Conservation (phyloP, 37 sponge, comb jelly and placozoan genomes). For the Eunapius fragilis region DNA sequence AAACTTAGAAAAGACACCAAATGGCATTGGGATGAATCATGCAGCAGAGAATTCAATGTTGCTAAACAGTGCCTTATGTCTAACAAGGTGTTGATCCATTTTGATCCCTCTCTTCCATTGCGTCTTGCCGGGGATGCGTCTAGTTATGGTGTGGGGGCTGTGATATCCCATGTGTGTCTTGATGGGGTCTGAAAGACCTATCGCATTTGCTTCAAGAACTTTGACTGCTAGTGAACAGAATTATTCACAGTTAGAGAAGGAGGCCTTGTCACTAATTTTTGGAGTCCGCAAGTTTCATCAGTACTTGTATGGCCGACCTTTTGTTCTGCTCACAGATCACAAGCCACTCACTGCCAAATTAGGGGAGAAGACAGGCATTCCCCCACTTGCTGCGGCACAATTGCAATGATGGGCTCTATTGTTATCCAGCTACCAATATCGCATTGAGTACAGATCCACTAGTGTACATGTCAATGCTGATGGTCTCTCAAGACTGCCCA, state of each 20-base stretch:
- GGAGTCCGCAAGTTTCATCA: conserved; percentile 16
- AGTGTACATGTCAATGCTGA: too few relatives aligned
- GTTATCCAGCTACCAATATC: not conserved
- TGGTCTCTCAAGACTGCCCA: too few relatives aligned
- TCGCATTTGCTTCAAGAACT: conserved; percentile 19
- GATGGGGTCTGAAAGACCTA: too few relatives aligned
- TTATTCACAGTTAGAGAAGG: conserved; percentile 32
- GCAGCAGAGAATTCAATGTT: not conserved
- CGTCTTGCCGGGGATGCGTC: conserved; percentile 21
- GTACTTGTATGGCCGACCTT: not conserved
- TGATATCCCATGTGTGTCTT: conserved; percentile 1
- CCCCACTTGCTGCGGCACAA: conserved; percentile 4
- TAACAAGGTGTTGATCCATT: conserved; percentile 26
- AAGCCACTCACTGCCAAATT: conserved; percentile 12
- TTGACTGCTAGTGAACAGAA: not conserved
- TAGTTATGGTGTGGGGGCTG: conserved; percentile 10
- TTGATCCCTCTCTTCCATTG: conserved; percentile 17
- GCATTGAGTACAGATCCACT: conserved; percentile 4
- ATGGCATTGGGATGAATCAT: conserved; percentile 11
- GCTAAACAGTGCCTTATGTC: conserved; percentile 13
- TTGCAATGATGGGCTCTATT: conserved; percentile 21
- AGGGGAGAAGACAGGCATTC: conserved; percentile 7
- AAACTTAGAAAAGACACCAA: not conserved
- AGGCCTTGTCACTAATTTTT: conserved; percentile 9
- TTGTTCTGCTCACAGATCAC: conserved; percentile 5